phyloP scores from a whole-genome alignment of 2,113 vertebrate species.

The zebrafish (Danio rerio) region GRCz12tu NC_133189.1:21015501-21016000 shows the following conservation, averaged over 20 bases:
- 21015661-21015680: neutral
- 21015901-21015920: constrained; percentile 19
- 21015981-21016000: constrained; percentile 26
- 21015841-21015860: neutral
- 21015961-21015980: constrained; percentile 31
- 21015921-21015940: constrained; percentile 49
- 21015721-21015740: constrained; percentile 40
- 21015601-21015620: no score
- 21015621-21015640: no score
- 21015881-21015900: constrained; percentile 36
- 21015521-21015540: no score
- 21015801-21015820: constrained; percentile 7
- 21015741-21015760: constrained; percentile 51
- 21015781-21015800: constrained; percentile 56
- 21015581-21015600: no score
- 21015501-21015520: no score
- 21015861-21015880: constrained; percentile 31
- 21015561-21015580: no score
- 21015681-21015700: neutral
- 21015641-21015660: no score
- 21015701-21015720: constrained; percentile 24
- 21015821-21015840: constrained; percentile 20
- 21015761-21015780: constrained; percentile 38
- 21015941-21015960: constrained; percentile 41
- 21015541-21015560: no score